These are phyloP conservation scores for Sericinus montela DNA, from an alignment of 2,888 invertebrate species.

Conservation along the genomic window DNA sequence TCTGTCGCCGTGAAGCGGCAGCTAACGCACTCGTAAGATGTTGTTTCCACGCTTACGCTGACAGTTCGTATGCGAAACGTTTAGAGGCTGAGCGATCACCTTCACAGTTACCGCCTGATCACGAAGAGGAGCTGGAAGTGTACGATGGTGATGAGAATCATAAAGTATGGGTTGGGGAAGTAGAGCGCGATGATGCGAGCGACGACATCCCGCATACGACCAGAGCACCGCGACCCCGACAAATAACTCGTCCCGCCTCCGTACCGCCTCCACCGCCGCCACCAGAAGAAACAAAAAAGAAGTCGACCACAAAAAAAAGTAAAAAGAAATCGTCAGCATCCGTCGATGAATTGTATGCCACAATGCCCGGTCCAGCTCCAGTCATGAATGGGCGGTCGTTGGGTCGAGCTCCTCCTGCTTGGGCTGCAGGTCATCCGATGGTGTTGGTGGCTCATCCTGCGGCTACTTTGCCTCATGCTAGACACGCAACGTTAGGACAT, in stretches of 20 bases:
- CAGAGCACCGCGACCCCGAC: conserved; percentile 87
- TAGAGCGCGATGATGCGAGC: conserved; percentile 86
- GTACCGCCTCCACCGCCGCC: conserved; percentile 91
- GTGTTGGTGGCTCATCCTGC: conserved; percentile 71
- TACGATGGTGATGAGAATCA: conserved; percentile 96
- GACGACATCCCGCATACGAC: conserved; percentile 82
- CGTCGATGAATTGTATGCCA: conserved; percentile 79
- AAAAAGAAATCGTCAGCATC: conserved; percentile 79
- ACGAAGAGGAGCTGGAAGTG: conserved; percentile 88
- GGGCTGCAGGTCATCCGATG: conserved; percentile 69
- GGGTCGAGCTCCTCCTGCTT: conserved; percentile 67
- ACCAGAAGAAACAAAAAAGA: conserved; percentile 82
- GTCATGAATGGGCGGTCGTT: conserved; percentile 65
- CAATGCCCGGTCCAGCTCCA: conserved; percentile 73
- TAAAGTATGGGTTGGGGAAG: conserved; percentile 94
- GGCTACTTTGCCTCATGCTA: conserved; percentile 65
- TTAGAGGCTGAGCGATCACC: conserved; percentile 82
- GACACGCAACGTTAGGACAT: conserved; percentile 75
- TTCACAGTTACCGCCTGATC: conserved; percentile 55
- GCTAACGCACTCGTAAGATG: conserved; percentile 98
- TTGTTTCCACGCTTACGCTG: conserved; percentile 98
- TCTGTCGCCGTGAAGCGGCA: conserved; percentile 97
- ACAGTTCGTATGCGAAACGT: conserved; percentile 94
- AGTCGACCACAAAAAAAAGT: conserved; percentile 74
- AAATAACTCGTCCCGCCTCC: conserved; percentile 88